Conservation (phyloP, 2,113 vertebrate genomes). For the Spermophilus dauricus region DNA sequence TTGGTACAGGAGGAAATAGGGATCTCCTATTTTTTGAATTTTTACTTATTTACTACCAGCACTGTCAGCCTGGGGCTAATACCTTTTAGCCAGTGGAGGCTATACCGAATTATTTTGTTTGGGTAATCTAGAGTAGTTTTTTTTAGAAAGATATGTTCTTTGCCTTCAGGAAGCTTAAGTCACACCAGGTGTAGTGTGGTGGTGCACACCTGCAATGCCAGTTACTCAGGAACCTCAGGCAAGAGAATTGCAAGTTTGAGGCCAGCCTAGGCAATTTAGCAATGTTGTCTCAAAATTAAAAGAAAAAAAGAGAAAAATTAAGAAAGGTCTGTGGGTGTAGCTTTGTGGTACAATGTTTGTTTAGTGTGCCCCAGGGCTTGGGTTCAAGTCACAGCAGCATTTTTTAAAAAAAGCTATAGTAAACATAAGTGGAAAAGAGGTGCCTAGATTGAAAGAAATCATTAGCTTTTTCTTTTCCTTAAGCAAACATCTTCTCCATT, state of each 20-base stretch:
- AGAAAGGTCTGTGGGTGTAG: no score
- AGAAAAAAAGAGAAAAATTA: no score
- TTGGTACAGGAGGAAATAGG: background rate
- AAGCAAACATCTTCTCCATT: background rate
- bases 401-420: background rate
- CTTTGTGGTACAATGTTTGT: no score
- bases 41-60: background rate
- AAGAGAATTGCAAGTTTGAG: no score
- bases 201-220: no score
- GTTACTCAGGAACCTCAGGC: no score
- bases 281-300: no score
- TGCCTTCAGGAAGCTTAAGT: background rate
- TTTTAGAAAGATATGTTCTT: background rate
- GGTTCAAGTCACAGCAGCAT: no score
- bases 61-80: background rate
- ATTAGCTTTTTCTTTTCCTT: background rate
- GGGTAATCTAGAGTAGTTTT: background rate
- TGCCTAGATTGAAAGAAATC: background rate
- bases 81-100: background rate
- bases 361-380: no score
- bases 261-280: no score
- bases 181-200: no score
- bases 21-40: background rate
- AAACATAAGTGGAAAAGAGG: background rate
- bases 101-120: background rate